Percentiles rank a stretch among this genome's conserved stretches.
These are phyloP conservation scores for Leptopilina syphax DNA, from an alignment of 2,888 invertebrate species.

Conservation along the genomic window DNA sequence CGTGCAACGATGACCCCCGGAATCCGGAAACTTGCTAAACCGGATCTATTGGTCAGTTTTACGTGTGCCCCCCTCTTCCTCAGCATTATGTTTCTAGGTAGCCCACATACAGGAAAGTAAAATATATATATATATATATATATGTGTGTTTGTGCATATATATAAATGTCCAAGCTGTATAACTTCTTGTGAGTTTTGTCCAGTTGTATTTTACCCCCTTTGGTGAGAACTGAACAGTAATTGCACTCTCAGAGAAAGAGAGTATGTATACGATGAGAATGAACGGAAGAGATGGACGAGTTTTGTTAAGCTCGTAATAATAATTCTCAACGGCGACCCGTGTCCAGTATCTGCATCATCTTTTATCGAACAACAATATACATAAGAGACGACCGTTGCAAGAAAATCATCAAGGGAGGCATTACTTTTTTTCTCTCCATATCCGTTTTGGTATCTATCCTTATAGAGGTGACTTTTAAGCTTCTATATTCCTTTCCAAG, in stretches of 20 bases:
- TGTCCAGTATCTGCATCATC: slow-evolving; percentile 39
- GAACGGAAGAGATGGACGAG: slow-evolving; percentile 46
- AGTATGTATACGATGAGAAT: slow-evolving; percentile 41
- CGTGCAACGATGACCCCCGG: slow-evolving; percentile 70
- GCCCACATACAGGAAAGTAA: slow-evolving; percentile 34
- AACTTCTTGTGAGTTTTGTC: slow-evolving; percentile 32
- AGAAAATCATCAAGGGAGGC: slow-evolving; percentile 5
- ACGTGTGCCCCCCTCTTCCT: slow-evolving; percentile 59
- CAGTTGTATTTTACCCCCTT: slow-evolving; percentile 56
- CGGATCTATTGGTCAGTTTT: slow-evolving; percentile 77
- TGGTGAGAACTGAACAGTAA: slow-evolving; percentile 73
- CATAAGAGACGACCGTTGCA: slow-evolving; percentile 6
- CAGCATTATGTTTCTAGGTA: slow-evolving; percentile 43
- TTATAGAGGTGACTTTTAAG: background rate
- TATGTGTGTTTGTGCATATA: slow-evolving; percentile 20
- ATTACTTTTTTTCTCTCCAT: background rate
- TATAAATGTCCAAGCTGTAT: slow-evolving; percentile 43
- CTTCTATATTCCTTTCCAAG: no score
- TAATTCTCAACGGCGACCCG: slow-evolving; percentile 37
- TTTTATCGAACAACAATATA: slow-evolving; percentile 28
- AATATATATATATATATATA: no score
- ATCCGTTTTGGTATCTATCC: background rate
- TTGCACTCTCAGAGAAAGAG: slow-evolving; percentile 65
- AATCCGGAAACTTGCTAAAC: slow-evolving; percentile 77
- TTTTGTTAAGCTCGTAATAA: slow-evolving; percentile 39